These are phyloP conservation scores for Dermolepida albohirtum DNA, from an alignment of 2,888 invertebrate species.

Conservation along the genomic window DNA sequence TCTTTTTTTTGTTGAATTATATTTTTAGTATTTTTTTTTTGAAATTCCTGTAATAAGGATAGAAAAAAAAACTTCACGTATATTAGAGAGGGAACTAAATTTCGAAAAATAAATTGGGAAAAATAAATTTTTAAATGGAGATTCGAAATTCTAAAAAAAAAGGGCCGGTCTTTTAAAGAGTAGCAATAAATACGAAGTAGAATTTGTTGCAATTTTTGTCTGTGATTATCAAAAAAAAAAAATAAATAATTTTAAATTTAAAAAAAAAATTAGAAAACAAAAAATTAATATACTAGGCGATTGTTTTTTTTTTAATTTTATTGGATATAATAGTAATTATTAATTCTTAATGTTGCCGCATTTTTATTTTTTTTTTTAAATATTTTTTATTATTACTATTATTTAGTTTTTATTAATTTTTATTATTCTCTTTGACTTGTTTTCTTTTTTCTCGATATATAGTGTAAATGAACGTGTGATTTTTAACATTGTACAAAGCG, in stretches of 20 bases:
- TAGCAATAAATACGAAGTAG: slow-evolving; percentile 41
- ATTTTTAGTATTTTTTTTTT: too few species aligned
- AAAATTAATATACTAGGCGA: neutral
- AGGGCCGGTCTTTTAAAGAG: slow-evolving; percentile 32
- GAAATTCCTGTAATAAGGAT: too few species aligned
- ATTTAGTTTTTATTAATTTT: slow-evolving; percentile 25
- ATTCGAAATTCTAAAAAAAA: neutral
- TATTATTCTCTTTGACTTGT: slow-evolving; percentile 17
- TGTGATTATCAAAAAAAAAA: slow-evolving; percentile 47
- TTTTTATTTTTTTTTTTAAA: neutral
- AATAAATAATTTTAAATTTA: slow-evolving; percentile 19
- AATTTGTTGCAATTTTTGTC: slow-evolving; percentile 52
- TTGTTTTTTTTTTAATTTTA: slow-evolving; percentile 2
- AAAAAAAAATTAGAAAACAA: slow-evolving; percentile 4
- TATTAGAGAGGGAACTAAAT: neutral
- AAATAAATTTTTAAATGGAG: slow-evolving; percentile 8
- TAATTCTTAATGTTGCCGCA: neutral
- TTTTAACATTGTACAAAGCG: slow-evolving; percentile 28
- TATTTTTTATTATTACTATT: slow-evolving; percentile 6
- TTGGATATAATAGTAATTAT: neutral
- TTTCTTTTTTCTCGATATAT: slow-evolving; percentile 8
- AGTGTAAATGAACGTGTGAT: slow-evolving; percentile 31
- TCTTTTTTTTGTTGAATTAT: slow-evolving; percentile 3
- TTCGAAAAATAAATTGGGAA: slow-evolving; percentile 6
- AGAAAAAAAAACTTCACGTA: too few species aligned